Base-by-base conservation (phyloP, 2,113 vertebrate genomes). In the Microtus ochrogaster region DNA sequence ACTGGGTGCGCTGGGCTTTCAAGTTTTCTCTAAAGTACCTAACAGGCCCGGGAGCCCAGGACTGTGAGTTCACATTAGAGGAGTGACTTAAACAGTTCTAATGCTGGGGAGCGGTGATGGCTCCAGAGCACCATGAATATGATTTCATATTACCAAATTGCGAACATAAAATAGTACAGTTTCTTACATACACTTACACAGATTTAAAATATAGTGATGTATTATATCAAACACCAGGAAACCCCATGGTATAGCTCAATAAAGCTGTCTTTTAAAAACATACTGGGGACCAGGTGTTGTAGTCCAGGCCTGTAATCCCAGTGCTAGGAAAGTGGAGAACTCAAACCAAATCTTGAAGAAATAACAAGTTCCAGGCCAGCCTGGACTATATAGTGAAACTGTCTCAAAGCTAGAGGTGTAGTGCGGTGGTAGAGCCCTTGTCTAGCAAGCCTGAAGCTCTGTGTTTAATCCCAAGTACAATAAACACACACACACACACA, bases 141-240 rank as follows among this genome's bases (percentile, higher is more conserved):
- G 82, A 63, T 63, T 63, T 82, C 21, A 16, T 7, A 52, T 65
- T 66, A 52, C 44, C 49, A 13, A 86, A 77, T 14, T 33, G 10
- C 6, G n/a, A 24, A 68, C 68, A 85, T 89, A 33, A 92, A 93
- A 83, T n/a, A 77, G 79, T n/a, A 89, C 66, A 65, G 65, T 68
- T 39, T 44, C 4, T 52, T 92, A 68, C 14, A 52, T 78, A 33
- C 36, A 66, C 77, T 82, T 92, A 63, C 16, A 44, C 61, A 39
- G 91, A 89, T 89, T 94, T 28, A 19, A 52, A 90, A 94, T 61
- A 17, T 44, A 92, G 39, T 70, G 74, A 85, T 17, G 47, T 65
- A 79, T 33, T n/a, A 73, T 21, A 26, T 55, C 83, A 85, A 66
- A 21, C 28, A 47, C 41, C 63, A 66, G 28, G 9, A 19, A 85